Conservation (phyloP, 2,888 invertebrate species). For the Microplitis manilae region DNA sequence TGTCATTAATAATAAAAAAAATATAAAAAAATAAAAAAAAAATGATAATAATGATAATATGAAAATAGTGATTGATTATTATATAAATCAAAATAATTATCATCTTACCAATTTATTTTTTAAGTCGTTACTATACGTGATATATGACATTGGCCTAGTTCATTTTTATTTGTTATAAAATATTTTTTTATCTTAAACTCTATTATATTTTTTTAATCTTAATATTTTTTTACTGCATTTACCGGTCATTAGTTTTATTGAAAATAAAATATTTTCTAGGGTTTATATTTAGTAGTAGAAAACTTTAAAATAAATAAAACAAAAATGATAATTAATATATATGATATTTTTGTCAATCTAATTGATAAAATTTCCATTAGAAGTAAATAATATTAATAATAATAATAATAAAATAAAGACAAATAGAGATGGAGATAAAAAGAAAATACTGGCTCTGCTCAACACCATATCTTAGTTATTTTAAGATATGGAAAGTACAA, state of each 20-base stretch:
- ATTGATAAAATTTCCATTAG: constrained; percentile 20
- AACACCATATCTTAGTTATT: constrained; percentile 49
- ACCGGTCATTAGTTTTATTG: neutral
- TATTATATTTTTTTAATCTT: constrained; percentile 19
- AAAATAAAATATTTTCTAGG: constrained; percentile 64
- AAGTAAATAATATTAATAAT: constrained; percentile 24
- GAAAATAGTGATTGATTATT: constrained; percentile 2
- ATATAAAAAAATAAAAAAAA: constrained; percentile 22
- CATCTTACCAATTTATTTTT: constrained; percentile 53
- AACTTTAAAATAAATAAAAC: constrained; percentile 55
- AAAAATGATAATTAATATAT: constrained; percentile 13
- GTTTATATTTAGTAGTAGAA: constrained; percentile 64
- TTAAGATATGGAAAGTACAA: constrained; percentile 63
- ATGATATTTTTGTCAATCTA: constrained; percentile 17
- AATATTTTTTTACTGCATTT: constrained; percentile 46
- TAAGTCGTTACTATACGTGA: neutral
- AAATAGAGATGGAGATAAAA: constrained; percentile 48
- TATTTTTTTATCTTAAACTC: constrained; percentile 44
- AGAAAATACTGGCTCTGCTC: constrained; percentile 54
- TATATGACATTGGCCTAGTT: constrained; percentile 52
- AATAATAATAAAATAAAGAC: constrained; percentile 38
- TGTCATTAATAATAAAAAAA: constrained; percentile 1
- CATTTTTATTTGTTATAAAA: constrained; percentile 49
- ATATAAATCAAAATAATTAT: constrained; percentile 35
- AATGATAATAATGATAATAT: constrained; percentile 18